Base-by-base conservation (phyloP, 1,140 invertebrate genomes). In the Episyrphus balteatus region DNA sequence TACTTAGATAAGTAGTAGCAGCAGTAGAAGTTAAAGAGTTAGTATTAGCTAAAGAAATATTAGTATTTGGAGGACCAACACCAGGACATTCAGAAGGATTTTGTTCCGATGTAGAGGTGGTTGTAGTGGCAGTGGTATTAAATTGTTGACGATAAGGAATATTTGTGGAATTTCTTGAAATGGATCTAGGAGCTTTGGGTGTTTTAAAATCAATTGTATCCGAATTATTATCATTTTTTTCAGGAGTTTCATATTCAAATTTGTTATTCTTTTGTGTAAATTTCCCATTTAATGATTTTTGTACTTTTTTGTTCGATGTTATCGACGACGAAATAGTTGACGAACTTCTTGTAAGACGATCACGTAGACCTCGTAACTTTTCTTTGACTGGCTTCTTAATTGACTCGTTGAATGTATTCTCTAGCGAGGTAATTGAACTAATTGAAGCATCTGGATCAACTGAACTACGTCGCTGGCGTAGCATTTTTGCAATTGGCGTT, bases 381-480 rank as follows among this genome's bases (percentile, higher is more conserved):
- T 65, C 62, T 21, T 66, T 67, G 0, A 68, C 57, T 0, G 64
- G 62, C 31, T 59, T 61, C n/a, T 54, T 39, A 32, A 61, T 65
- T 7, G 63, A 63, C 14, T 66, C 63, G 18, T 68, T 67, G 5
- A 64, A 54, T 0, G 57, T 66, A 19, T 53, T 65, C 19, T 56
- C 55, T 19, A 60, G 47, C 0, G 53, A 65, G 32, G 60, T 56
- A 44, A 67, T 32, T 8, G 65, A 68, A 43, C 56, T 60, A 1
- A 65, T 49, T 10, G 63, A 65, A 40, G 64, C 57, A 47, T 68
- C 60, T 1, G 57, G 58, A 45, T 51, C 52, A 41, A 62, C 54
- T 3, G 65, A 68, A 45, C 62, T 67, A 12, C 65, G 56, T 0
- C 65, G 52, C 3, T 61, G 58, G 8, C 65, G 46, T 26, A 68